Evolutionary conservation across 2,888 invertebrate species (phyloP).

Genomic region (Parthenolecanium corni): DNA sequence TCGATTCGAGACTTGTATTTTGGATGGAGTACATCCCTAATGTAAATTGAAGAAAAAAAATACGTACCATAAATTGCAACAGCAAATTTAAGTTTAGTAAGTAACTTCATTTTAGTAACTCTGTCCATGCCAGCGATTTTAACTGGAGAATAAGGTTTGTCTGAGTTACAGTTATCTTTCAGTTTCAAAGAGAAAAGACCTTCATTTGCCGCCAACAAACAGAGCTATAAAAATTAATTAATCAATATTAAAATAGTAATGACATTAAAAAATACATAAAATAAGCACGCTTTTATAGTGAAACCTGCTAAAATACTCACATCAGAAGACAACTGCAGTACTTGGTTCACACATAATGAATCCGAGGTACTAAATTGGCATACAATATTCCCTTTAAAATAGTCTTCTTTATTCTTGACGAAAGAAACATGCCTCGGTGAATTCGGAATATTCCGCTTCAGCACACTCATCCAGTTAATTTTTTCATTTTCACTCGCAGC

Average conservation of each 20-base stretch:
- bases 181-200: slow-evolving; percentile 30
- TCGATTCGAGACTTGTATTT: too few species aligned
- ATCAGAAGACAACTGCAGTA: slow-evolving; percentile 26
- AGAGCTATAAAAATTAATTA: background rate
- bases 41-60: background rate
- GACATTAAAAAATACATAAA: background rate
- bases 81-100: slow-evolving; percentile 29
- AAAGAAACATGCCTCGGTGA: slow-evolving; percentile 6
- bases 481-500: slow-evolving; percentile 23
- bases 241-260: slow-evolving; percentile 2
- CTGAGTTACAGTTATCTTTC: slow-evolving; percentile 8
- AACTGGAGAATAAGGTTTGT: slow-evolving; percentile 20
- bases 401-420: slow-evolving; percentile 11
- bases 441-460: slow-evolving; percentile 13
- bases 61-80: slow-evolving; percentile 29
- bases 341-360: slow-evolving; percentile 19
- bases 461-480: slow-evolving; percentile 23
- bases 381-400: slow-evolving; percentile 25
- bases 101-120: slow-evolving; percentile 24
- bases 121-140: slow-evolving; percentile 28
- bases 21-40: too few species aligned
- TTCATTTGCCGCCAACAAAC: slow-evolving; percentile 29
- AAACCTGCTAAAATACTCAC: slow-evolving; percentile 15
- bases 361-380: slow-evolving; percentile 23
- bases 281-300: too few species aligned